These are phyloP conservation scores for Sciurus carolinensis DNA, from an alignment of 2,797 vertebrate genomes.

Conservation along the genomic window DNA sequence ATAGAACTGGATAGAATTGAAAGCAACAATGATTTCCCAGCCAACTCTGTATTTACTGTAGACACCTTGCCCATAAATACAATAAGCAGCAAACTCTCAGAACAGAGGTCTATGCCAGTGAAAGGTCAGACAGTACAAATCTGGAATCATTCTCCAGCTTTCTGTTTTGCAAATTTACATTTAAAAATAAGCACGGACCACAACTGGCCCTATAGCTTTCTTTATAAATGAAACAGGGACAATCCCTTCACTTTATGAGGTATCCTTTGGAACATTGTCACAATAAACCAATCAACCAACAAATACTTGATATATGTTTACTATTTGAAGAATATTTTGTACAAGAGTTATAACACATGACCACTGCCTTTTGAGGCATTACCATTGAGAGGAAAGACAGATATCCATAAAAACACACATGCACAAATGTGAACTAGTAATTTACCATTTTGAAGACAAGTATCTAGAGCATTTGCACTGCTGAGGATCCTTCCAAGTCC, in stretches of 20 bases:
- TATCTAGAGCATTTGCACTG: neutral
- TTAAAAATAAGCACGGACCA: conserved; percentile 46
- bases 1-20: neutral
- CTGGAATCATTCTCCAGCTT: conserved; percentile 3
- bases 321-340: conserved; percentile 10
- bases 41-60: neutral
- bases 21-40: neutral
- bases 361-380: conserved; percentile 20
- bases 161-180: conserved; percentile 60
- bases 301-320: neutral
- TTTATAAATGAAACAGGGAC: conserved; percentile 26
- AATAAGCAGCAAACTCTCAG: neutral
- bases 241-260: neutral
- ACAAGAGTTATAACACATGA: neutral
- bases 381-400: conserved; percentile 9
- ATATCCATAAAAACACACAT: neutral
- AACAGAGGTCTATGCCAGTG: neutral
- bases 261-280: neutral
- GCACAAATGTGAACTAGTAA: neutral
- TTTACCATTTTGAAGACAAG: neutral
- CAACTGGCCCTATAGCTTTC: neutral
- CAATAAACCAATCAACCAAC: neutral
- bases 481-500: neutral
- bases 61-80: conserved; percentile 33
- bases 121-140: conserved; percentile 4